Conservation (phyloP, 1,140 invertebrate species). For the Chlorops oryzae region DNA sequence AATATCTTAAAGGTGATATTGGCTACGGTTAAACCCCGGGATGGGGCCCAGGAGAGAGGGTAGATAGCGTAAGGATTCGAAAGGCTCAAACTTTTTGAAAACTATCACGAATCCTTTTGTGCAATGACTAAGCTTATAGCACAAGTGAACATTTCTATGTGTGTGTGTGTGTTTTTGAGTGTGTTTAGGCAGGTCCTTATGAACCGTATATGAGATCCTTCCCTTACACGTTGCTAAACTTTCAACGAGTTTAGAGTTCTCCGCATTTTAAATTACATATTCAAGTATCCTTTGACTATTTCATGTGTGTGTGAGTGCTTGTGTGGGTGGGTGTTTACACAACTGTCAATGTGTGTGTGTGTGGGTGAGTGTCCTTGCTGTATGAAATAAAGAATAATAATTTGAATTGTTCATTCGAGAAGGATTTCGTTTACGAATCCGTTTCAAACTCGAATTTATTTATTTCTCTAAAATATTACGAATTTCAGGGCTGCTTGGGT, state of each 20-base stretch:
- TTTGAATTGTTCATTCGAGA: conserved; percentile 37
- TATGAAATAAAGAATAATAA: conserved; percentile 25
- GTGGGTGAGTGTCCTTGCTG: neutral
- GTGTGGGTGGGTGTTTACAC: conserved; percentile 13
- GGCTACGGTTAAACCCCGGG: neutral
- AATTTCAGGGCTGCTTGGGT: conserved; percentile 47
- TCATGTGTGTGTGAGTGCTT: conserved; percentile 18
- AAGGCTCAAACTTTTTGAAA: conserved; percentile 4
- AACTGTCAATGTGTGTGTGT: conserved; percentile 19
- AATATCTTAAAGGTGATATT: too few species aligned
- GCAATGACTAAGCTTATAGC: too few species aligned
- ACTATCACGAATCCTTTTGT: conserved; percentile 3
- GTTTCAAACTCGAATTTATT: conserved; percentile 47
- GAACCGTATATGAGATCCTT: too few species aligned
- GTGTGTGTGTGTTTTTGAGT: neutral
- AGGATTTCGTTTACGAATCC: conserved; percentile 37
- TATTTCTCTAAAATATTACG: conserved; percentile 42
- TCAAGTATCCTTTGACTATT: conserved; percentile 4
- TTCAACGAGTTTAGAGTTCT: too few species aligned
- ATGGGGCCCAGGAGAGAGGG: neutral
- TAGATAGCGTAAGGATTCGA: too few species aligned
- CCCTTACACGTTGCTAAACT: too few species aligned
- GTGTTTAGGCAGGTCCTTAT: too few species aligned
- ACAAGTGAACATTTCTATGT: too few species aligned
- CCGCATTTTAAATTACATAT: conserved; percentile 6